phyloP scores from a whole-genome alignment of 2,888 invertebrate genomes.

The Noctua fimbriata region DNA sequence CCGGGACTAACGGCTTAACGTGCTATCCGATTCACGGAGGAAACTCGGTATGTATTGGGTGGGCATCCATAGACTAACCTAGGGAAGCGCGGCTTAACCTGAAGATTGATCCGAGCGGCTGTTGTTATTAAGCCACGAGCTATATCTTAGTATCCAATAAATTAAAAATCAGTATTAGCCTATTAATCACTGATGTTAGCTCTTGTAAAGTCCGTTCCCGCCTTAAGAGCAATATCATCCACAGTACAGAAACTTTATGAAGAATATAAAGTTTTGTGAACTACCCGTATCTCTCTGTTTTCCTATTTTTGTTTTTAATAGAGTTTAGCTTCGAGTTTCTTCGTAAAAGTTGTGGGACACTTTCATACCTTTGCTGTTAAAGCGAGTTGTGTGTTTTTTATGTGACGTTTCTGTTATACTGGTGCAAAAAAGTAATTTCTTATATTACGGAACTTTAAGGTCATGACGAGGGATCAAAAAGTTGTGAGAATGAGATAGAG shows the following conservation, averaged over 20 bases:
- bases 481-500: too few relatives aligned
- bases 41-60: too few relatives aligned
- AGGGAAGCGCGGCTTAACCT: too few relatives aligned
- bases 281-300: slow-evolving; percentile 47
- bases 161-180: background rate
- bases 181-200: background rate
- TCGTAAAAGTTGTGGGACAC: slow-evolving; percentile 25
- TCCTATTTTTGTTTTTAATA: slow-evolving; percentile 50
- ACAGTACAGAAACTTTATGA: slow-evolving; percentile 51
- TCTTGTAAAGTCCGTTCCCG: background rate
- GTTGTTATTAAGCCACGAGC: too few relatives aligned
- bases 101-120: too few relatives aligned
- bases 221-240: slow-evolving; percentile 30
- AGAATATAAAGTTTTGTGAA: slow-evolving; percentile 50
- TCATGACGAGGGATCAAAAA: too few relatives aligned
- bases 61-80: too few relatives aligned
- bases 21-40: too few relatives aligned
- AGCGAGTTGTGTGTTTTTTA: slow-evolving; percentile 21
- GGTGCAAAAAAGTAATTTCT: background rate
- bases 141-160: too few relatives aligned
- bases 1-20: too few relatives aligned
- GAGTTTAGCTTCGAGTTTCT: slow-evolving; percentile 48
- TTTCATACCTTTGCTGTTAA: slow-evolving; percentile 10
- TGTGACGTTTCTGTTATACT: slow-evolving; percentile 9
- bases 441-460: background rate